Percentiles rank a stretch among this genome's conserved stretches.
These are phyloP conservation scores for Pristionchus mayeri DNA, from an alignment of 2,888 invertebrate species.

Conservation along the genomic window DNA sequence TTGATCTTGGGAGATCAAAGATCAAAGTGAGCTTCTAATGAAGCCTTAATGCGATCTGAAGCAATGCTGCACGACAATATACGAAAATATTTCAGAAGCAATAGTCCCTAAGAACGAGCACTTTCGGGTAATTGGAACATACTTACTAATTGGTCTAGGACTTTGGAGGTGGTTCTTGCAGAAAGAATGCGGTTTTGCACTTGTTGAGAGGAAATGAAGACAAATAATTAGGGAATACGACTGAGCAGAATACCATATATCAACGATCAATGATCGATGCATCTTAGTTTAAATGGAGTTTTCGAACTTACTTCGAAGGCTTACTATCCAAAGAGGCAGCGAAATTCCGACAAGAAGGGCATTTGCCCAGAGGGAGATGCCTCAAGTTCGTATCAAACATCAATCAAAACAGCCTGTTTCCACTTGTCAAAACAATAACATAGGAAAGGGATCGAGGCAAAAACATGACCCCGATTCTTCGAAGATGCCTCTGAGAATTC, in stretches of 20 bases:
- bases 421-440: not conserved
- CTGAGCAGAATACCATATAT: too few species aligned
- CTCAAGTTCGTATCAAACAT: not conserved
- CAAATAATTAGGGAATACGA: too few species aligned
- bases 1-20: too few species aligned
- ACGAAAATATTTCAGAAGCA: not conserved
- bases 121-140: not conserved
- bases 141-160: too few species aligned
- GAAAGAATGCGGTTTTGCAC: not conserved
- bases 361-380: too few species aligned
- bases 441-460: not conserved
- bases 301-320: too few species aligned
- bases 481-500: not conserved
- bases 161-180: too few species aligned
- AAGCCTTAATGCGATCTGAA: not conserved
- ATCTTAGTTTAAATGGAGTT: too few species aligned
- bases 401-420: not conserved
- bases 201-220: not conserved
- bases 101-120: not conserved
- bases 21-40: too few species aligned
- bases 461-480: constrained; percentile 29
- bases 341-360: too few species aligned
- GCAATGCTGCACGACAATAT: not conserved
- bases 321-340: too few species aligned
- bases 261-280: too few species aligned